Percentiles rank a stretch among this genome's conserved stretches.
phyloP scores from a whole-genome alignment of 2,113 vertebrate genomes.

The Cnemophilus loriae region DNA sequence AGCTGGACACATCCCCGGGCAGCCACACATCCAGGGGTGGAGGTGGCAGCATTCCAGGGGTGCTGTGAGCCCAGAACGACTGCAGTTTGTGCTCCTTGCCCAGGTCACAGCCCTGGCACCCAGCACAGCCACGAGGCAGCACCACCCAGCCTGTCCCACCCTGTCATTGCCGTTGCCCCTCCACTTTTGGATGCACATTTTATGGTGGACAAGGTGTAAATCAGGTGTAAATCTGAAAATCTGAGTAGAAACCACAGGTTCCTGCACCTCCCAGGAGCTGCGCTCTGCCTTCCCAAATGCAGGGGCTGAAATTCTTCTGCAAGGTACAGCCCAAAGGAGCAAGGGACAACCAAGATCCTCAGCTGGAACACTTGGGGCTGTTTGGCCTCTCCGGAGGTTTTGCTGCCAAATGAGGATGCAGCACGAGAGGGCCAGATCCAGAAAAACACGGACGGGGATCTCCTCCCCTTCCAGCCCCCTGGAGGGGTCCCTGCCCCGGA shows the following conservation, averaged over 20 bases:
- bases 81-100: neutral
- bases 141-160: neutral
- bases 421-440: neutral
- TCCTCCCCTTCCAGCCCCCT: accelerated
- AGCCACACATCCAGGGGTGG: neutral
- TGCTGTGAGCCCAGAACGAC: neutral
- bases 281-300: neutral
- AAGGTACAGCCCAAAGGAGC: too few relatives aligned
- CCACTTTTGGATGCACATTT: neutral
- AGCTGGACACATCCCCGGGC: accelerated
- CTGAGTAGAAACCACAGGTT: neutral
- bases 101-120: neutral
- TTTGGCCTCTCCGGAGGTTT: neutral
- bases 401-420: neutral
- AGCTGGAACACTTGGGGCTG: neutral
- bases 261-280: neutral
- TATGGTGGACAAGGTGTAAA: neutral
- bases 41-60: neutral
- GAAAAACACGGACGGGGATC: neutral
- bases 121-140: neutral
- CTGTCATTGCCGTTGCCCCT: accelerated
- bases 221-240: neutral
- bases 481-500: accelerated
- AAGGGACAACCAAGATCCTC: neutral
- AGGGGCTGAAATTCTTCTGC: neutral